Evolutionary conservation across 2,113 vertebrate species (phyloP).

Genomic region (Aegotheles bennettii): DNA sequence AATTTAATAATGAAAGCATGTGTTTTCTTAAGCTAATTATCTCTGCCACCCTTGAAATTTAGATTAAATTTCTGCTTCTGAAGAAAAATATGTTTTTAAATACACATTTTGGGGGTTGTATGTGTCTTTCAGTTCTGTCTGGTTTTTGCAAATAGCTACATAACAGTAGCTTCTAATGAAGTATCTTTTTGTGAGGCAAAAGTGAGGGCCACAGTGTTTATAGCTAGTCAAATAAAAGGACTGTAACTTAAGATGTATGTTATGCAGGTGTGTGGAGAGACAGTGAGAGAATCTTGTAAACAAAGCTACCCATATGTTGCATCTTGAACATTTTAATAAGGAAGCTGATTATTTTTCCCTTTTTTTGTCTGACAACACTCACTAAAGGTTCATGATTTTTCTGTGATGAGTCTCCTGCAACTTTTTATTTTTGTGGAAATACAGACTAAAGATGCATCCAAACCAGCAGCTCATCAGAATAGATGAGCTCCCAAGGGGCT

Average conservation of each 20-base stretch:
- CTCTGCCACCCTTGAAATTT: neutral
- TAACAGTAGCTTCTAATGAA: neutral
- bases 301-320: neutral
- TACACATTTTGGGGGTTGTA: accelerated
- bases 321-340: neutral
- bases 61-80: neutral
- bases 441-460: neutral
- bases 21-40: constrained; percentile 22
- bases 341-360: neutral
- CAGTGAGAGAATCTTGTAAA: neutral
- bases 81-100: neutral
- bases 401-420: neutral
- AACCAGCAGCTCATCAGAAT: neutral
- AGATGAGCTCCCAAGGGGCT: constrained; percentile 34
- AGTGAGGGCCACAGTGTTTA: neutral
- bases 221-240: neutral
- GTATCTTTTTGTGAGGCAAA: neutral
- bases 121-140: neutral
- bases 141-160: neutral
- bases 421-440: neutral
- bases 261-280: neutral
- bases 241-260: neutral
- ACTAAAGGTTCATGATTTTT: neutral
- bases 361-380: neutral
- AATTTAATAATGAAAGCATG: constrained; percentile 5